Evolutionary conservation across 1,140 invertebrate species (phyloP).

Genomic region (Bemisia tabaci): DNA sequence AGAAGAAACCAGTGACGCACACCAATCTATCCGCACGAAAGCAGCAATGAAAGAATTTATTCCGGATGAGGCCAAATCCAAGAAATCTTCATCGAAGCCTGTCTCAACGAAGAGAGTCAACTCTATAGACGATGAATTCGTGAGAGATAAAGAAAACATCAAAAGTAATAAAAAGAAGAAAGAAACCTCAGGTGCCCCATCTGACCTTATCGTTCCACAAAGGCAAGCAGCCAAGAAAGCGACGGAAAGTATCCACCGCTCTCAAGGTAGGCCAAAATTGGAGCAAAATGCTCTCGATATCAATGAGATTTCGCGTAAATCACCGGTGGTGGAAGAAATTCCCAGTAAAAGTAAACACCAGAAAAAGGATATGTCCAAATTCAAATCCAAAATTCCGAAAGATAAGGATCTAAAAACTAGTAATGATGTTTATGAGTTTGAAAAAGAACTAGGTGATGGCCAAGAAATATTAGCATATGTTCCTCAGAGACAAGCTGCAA

Average conservation of each 20-base stretch:
- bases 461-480: slow-evolving; percentile 68
- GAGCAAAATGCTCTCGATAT: slow-evolving; percentile 17
- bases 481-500: slow-evolving; percentile 76
- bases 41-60: slow-evolving; percentile 67
- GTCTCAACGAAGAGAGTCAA: slow-evolving; percentile 20
- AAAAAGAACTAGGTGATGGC: slow-evolving; percentile 43
- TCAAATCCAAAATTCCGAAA: slow-evolving; percentile 14
- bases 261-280: slow-evolving; percentile 22
- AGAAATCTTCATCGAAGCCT: background rate
- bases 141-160: slow-evolving; percentile 40
- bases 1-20: slow-evolving; percentile 29
- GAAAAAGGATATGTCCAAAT: slow-evolving; percentile 24
- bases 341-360: slow-evolving; percentile 30
- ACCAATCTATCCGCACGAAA: slow-evolving; percentile 52
- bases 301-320: slow-evolving; percentile 29
- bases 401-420: slow-evolving; percentile 16
- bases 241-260: slow-evolving; percentile 59
- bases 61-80: slow-evolving; percentile 18
- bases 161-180: slow-evolving; percentile 40
- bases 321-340: slow-evolving; percentile 25
- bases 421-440: slow-evolving; percentile 45
- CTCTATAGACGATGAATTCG: slow-evolving; percentile 25
- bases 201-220: slow-evolving; percentile 77
- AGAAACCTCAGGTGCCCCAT: slow-evolving; percentile 42
- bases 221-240: slow-evolving; percentile 52